phyloP scores from a whole-genome alignment of 2,888 invertebrate species.

The Nezara viridula region DNA sequence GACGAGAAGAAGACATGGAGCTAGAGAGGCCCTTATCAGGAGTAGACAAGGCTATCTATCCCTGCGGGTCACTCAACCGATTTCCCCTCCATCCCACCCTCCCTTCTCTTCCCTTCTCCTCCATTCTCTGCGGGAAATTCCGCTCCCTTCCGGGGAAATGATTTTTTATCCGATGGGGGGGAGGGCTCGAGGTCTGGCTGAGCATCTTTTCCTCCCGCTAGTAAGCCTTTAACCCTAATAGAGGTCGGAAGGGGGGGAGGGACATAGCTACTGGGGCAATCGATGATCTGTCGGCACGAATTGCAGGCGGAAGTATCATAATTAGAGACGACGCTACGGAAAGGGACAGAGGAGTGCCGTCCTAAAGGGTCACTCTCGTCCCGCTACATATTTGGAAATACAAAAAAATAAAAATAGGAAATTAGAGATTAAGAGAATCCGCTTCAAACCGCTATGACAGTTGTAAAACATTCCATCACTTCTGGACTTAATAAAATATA shows the following conservation, averaged over 20 bases:
- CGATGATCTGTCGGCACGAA: neutral
- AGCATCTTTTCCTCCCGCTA: neutral
- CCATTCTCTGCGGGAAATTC: conserved; percentile 27
- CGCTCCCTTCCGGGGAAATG: neutral
- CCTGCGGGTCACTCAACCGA: neutral
- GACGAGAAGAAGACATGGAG: neutral
- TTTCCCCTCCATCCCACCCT: neutral
- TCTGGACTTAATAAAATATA: too few species aligned
- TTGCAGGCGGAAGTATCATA: neutral
- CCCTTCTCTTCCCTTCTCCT: too few species aligned
- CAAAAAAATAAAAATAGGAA: too few species aligned
- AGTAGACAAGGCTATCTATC: neutral
- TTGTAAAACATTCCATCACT: too few species aligned
- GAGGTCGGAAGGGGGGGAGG: too few species aligned
- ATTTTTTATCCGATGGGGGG: neutral
- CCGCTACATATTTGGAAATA: too few species aligned
- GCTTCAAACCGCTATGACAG: too few species aligned
- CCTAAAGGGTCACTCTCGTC: too few species aligned
- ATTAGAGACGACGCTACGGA: too few species aligned
- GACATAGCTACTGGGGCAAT: neutral
- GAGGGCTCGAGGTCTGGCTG: neutral
- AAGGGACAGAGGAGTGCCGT: too few species aligned
- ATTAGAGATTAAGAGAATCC: too few species aligned
- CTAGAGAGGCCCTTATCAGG: neutral
- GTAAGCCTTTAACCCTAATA: neutral